These are phyloP conservation scores for Acrossocheilus fasciatus DNA, from an alignment of 2,797 vertebrate species.

Conservation along the genomic window DNA sequence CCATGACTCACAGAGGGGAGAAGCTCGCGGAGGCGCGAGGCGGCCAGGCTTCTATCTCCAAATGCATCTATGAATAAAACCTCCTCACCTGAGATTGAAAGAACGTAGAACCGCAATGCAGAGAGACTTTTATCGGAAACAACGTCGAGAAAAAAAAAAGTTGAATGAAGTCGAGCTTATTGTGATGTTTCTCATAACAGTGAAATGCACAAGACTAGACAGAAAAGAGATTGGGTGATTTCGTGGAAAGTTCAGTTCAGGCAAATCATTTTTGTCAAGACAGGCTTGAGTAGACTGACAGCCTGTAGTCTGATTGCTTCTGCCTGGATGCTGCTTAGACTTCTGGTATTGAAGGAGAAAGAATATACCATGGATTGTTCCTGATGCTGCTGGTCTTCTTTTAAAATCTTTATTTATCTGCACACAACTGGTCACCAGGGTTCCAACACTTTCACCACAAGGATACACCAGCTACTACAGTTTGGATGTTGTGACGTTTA, in stretches of 20 bases:
- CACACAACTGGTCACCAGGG: not conserved
- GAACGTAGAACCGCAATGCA: constrained; percentile 43
- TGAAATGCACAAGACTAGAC: constrained; percentile 21
- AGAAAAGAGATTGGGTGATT: constrained; percentile 25
- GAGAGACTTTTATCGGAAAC: constrained; percentile 26
- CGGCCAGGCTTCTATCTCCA: constrained; percentile 44
- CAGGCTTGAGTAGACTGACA: constrained; percentile 12
- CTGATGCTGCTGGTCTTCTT: not conserved
- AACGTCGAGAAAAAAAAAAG: not conserved
- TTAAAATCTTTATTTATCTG: constrained; percentile 19
- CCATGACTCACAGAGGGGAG: constrained; percentile 44
- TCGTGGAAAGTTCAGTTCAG: constrained; percentile 25
- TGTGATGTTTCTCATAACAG: constrained; percentile 24
- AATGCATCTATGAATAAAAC: constrained; percentile 57
- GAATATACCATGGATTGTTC: not conserved
- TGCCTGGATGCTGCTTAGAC: not conserved
- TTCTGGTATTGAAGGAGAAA: not conserved
- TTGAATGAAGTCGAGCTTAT: constrained; percentile 15
- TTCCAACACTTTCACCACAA: not conserved
- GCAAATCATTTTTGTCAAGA: constrained; percentile 22
- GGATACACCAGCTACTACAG: constrained; percentile 1
- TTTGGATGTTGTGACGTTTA: constrained; percentile 12
- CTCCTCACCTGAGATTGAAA: constrained; percentile 52
- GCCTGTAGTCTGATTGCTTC: constrained; percentile 20
- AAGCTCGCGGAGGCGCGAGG: constrained; percentile 20